Percentiles rank a stretch among this genome's conserved stretches.
Evolutionary conservation across 2,888 invertebrate genomes (phyloP).

Genomic region (Deroplatys truncata): DNA sequence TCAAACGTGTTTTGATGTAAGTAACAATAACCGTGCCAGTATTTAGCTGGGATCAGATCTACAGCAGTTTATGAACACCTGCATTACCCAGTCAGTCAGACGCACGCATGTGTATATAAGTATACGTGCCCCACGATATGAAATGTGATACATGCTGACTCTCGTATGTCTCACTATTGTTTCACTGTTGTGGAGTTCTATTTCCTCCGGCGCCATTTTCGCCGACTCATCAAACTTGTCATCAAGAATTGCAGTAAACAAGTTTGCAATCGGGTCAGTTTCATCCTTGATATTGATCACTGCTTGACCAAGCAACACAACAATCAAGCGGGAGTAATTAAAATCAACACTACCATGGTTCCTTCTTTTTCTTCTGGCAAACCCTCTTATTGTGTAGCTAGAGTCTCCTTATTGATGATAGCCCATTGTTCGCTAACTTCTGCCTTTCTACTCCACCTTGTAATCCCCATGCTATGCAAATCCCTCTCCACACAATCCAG

Average conservation of each 20-base stretch:
- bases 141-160: background rate
- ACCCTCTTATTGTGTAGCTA: no score
- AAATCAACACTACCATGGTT: no score
- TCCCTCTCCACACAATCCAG: no score
- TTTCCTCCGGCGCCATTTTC: background rate
- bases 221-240: background rate
- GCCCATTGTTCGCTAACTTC: no score
- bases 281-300: no score
- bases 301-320: no score
- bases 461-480: no score
- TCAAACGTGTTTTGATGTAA: no score
- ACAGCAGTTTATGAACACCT: background rate
- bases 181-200: background rate
- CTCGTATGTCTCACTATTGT: background rate
- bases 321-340: no score
- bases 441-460: no score
- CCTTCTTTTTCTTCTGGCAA: no score
- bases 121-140: background rate
- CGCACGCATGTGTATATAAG: background rate
- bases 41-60: background rate
- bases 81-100: background rate
- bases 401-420: no score
- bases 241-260: background rate
- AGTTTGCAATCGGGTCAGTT: background rate
- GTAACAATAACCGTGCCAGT: background rate